Conservation (phyloP, 2,888 invertebrate genomes). For the Drosophila kokeensis region DNA sequence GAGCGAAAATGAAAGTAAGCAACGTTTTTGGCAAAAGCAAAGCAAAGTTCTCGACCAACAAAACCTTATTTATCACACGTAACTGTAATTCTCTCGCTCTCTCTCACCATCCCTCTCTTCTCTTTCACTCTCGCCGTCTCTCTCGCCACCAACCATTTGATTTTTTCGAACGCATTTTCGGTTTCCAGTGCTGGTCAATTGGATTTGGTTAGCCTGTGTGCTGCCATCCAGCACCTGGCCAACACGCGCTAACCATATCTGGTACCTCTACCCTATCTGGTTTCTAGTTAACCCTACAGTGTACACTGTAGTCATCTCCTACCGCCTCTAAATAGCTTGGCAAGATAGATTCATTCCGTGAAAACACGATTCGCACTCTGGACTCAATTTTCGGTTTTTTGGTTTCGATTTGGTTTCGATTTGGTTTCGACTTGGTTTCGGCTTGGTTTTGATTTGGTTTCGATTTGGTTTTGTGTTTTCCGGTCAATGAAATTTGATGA, state of each 20-base stretch:
- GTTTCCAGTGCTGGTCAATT: conserved; percentile 76
- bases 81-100: conserved; percentile 20
- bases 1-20: conserved; percentile 52
- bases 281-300: conserved; percentile 14
- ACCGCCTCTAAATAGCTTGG: background rate
- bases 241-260: conserved; percentile 1
- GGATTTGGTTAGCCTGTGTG: conserved; percentile 65
- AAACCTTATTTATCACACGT: conserved; percentile 77
- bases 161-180: conserved; percentile 49
- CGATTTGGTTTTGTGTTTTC: conserved; percentile 8
- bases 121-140: background rate
- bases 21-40: conserved; percentile 30
- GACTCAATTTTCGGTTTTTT: conserved; percentile 31
- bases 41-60: conserved; percentile 51
- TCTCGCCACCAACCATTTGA: conserved; percentile 15
- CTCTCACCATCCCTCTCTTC: background rate
- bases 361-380: conserved; percentile 57
- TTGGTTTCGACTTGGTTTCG: too few species aligned
- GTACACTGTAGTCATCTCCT: background rate
- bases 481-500: conserved; percentile 18
- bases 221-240: conserved; percentile 23
- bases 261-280: conserved; percentile 6
- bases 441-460: conserved; percentile 14
- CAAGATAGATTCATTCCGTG: conserved; percentile 42
- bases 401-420: too few species aligned